These are phyloP conservation scores for Ericerus pela DNA, from an alignment of 1,140 invertebrate species.

Conservation along the genomic window DNA sequence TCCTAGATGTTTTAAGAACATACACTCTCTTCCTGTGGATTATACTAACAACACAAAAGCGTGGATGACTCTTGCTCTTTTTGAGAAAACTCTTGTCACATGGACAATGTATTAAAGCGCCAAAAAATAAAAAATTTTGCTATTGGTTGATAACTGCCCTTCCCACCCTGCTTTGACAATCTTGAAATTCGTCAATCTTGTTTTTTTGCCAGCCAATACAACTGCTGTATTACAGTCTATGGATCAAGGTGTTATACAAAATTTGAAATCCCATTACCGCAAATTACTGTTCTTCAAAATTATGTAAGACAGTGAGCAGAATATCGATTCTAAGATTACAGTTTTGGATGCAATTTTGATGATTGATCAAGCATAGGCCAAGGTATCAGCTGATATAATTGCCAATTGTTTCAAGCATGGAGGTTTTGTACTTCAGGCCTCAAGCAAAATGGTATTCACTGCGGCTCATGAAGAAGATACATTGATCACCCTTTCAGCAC, in stretches of 20 bases:
- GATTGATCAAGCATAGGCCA: not conserved
- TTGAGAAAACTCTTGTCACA: slow-evolving; percentile 20
- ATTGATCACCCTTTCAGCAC: too few relatives aligned
- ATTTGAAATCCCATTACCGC: slow-evolving; percentile 25
- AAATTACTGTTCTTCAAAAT: not conserved
- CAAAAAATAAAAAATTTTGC: slow-evolving; percentile 12
- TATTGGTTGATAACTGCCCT: slow-evolving; percentile 24
- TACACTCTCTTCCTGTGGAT: too few relatives aligned
- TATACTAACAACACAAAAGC: too few relatives aligned
- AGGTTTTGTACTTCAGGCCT: not conserved
- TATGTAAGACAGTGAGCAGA: not conserved
- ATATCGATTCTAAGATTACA: not conserved
- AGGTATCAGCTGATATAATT: not conserved
- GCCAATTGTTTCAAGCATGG: not conserved
- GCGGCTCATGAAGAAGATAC: too few relatives aligned
- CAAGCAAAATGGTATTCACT: too few relatives aligned
- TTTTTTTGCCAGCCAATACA: slow-evolving; percentile 8
- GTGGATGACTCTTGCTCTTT: slow-evolving; percentile 32
- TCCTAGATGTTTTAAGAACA: too few relatives aligned
- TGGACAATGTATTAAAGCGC: too few relatives aligned
- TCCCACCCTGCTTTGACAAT: slow-evolving; percentile 11
- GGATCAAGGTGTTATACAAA: slow-evolving; percentile 34
- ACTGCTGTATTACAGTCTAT: slow-evolving; percentile 35
- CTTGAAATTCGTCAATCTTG: not conserved
- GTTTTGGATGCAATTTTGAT: not conserved